phyloP scores from a whole-genome alignment of 1,140 invertebrate species.

The Philaenus spumarius region DNA sequence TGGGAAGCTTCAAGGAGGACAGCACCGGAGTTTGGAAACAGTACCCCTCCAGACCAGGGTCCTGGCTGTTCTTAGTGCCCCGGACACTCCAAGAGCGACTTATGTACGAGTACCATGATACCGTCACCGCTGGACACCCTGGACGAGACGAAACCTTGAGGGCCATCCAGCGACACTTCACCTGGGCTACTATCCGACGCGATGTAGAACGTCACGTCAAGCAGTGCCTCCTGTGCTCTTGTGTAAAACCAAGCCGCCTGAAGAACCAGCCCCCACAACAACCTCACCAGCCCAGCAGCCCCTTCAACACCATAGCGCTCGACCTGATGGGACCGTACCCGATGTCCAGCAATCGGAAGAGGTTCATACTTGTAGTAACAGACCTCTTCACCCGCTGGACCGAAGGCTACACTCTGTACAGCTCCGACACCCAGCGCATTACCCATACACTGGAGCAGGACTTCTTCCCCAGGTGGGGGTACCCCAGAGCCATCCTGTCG shows the following conservation, averaged over 20 bases:
- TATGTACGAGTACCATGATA: too few species aligned
- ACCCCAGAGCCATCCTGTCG: background rate
- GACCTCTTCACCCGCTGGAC: conserved; percentile 2
- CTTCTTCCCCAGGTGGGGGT: conserved; percentile 9
- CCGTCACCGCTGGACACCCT: too few species aligned
- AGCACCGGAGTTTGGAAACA: too few species aligned
- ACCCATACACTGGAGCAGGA: background rate
- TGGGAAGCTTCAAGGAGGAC: too few species aligned
- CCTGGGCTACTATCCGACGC: background rate
- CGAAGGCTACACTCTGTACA: background rate
- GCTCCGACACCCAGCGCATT: background rate
- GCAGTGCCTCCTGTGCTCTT: background rate
- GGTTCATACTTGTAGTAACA: background rate
- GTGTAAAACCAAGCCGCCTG: background rate
- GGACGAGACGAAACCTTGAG: too few species aligned
- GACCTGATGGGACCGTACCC: conserved; percentile 3
- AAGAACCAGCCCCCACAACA: background rate
- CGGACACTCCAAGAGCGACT: too few species aligned
- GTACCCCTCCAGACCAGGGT: too few species aligned
- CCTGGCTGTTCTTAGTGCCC: too few species aligned
- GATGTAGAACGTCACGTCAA: background rate
- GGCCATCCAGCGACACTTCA: background rate
- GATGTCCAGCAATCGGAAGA: background rate
- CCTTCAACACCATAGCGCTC: background rate
- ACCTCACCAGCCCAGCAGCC: background rate